Evolutionary conservation across 2,888 invertebrate species (phyloP), one percentile per base, ranked within the genome.

Genomic region (Leistus spinibarbis): DNA sequence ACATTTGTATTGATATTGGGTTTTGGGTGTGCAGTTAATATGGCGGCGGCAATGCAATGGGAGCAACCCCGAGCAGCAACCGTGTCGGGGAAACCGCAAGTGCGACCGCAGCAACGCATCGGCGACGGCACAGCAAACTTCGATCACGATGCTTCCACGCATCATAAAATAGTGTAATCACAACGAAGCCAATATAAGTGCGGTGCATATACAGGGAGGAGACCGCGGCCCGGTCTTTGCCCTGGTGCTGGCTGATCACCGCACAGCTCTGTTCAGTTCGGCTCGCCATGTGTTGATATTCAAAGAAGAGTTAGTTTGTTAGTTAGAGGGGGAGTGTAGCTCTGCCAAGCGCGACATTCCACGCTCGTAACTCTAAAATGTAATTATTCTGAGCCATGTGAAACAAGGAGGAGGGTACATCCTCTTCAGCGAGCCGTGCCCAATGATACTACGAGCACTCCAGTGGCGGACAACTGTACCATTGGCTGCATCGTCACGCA

Each of bases 291-390:
- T 57, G 57, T 16, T 57, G 57, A 57, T 57, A 20, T 16, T 57
- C 20, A 10, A 20, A 22, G 19, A 22, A 16, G 60, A 19, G 60
- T 57, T 1, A 16, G 16, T n/a, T 9, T 19, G 57, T 57, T 16
- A 22, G 16, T 22, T 67, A 17, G 20, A 20, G 24, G 19, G 68
- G 20, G 68, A 53, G 70, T 62, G 63, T 27, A 40, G 19, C 53
- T 66, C 66, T 17, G 66, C 24, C 66, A 66, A 53, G 54, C 62
- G 53, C 62, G 69, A 62, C 69, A 70, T 60, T 60, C 27, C 60
- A 60, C 22, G 72, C 10, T 65, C 66, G 66, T 66, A 66, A 72
- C 66, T 72, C 57, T 72, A 72, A 72, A 72, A 65, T 72, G 66
- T 72, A 72, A 72, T 72, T 72, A 72, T 72, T 72, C 65, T 27